Evolutionary conservation across 1,140 invertebrate species (phyloP).

Genomic region (Drusus annulatus): DNA sequence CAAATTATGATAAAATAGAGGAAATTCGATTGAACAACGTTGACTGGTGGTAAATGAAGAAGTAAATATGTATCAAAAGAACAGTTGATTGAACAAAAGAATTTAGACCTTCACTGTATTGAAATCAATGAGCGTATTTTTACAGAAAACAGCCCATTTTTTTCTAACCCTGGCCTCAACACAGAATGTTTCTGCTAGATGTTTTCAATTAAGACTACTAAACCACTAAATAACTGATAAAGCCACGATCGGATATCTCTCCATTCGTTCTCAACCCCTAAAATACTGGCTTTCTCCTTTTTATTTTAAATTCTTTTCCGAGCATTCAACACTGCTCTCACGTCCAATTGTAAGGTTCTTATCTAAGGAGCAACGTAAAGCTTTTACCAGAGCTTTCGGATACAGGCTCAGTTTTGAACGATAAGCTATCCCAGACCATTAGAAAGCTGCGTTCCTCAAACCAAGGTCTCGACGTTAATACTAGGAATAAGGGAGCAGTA

Average conservation of each 20-base stretch:
- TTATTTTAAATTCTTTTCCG: constrained; percentile 26
- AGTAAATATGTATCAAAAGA: no score
- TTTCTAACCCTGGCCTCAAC: no score
- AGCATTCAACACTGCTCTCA: constrained; percentile 36
- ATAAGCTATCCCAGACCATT: constrained; percentile 37
- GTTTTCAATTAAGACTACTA: constrained; percentile 35
- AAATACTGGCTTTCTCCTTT: constrained; percentile 27
- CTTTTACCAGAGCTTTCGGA: constrained; percentile 39
- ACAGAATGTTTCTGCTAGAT: not conserved
- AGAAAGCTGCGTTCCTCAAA: constrained; percentile 17
- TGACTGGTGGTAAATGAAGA: no score
- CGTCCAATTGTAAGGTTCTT: constrained; percentile 39
- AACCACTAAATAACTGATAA: constrained; percentile 40
- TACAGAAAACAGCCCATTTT: no score
- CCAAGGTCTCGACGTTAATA: not conserved
- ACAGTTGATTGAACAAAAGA: no score
- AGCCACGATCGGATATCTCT: constrained; percentile 24
- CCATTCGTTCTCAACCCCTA: constrained; percentile 23
- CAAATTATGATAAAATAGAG: no score
- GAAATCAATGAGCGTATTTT: no score
- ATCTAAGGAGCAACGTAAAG: constrained; percentile 26
- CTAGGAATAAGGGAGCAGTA: not conserved
- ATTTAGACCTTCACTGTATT: no score
- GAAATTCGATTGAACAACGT: no score
- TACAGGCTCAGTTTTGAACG: constrained; percentile 33